phyloP scores from a whole-genome alignment of 2,888 invertebrate genomes.

The Tuta absoluta region DNA sequence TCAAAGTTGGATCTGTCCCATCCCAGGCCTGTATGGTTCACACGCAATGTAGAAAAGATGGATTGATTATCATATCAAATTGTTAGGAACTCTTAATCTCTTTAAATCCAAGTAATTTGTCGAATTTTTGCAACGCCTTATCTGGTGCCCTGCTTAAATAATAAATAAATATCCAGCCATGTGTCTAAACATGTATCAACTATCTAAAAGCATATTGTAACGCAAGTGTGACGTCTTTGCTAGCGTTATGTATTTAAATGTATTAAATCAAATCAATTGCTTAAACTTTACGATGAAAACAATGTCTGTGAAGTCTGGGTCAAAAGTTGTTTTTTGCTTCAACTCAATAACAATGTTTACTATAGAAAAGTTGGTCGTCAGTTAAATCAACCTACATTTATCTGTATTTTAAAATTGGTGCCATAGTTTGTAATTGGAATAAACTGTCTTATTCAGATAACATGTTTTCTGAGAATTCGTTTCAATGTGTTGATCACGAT shows the following conservation, averaged over 20 bases:
- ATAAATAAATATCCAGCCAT: conserved; percentile 2
- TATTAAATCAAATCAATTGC: conserved; percentile 17
- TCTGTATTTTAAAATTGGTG: conserved; percentile 52
- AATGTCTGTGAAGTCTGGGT: conserved; percentile 51
- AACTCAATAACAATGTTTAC: conserved; percentile 10
- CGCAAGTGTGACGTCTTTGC: conserved; percentile 13
- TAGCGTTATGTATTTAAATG: conserved; percentile 10
- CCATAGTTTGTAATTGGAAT: conserved; percentile 47
- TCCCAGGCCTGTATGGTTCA: conserved; percentile 16
- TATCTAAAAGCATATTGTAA: not conserved
- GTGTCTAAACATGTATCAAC: conserved; percentile 19
- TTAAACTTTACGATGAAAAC: conserved; percentile 36
- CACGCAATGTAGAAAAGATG: conserved; percentile 17
- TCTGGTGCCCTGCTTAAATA: conserved; percentile 11
- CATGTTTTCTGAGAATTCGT: conserved; percentile 12
- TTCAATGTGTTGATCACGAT: conserved; percentile 15
- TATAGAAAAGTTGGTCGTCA: conserved; percentile 12
- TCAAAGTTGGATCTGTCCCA: conserved; percentile 14
- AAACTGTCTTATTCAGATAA: conserved; percentile 42
- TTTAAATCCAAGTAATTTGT: conserved; percentile 43
- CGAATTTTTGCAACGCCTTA: conserved; percentile 28
- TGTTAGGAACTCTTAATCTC: conserved; percentile 42
- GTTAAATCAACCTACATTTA: conserved; percentile 29
- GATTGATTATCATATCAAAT: conserved; percentile 54
- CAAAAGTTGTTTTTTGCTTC: conserved; percentile 32